Base-by-base conservation (phyloP, 2,113 vertebrate species). In the Urocitellus parryii region DNA sequence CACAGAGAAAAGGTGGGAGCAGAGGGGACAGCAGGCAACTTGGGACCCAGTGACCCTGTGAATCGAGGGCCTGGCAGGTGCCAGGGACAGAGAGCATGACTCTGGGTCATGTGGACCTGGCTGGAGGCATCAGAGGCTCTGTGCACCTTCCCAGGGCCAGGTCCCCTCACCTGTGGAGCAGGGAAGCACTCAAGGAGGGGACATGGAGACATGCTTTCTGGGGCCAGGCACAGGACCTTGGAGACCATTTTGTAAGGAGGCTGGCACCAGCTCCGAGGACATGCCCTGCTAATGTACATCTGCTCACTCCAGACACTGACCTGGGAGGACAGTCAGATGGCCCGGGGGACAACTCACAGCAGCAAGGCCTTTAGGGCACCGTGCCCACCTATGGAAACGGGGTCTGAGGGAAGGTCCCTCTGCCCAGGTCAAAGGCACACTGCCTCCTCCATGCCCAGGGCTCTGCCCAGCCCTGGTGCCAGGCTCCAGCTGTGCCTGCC, bases 11-110 rank as follows among this genome's bases (percentile, higher is more conserved):
- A 8, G 42, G 32, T 3, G 8, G 32, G 3, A 6, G 27, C 27
- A 29, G 34, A 45, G 58, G 76, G 70, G 24, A 51, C n/a, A 3
- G 5, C 20, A 1, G 34, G 45, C 10, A 4, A 27, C n/a, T 63
- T 42, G 10, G 48, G 67, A 12, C 2, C 0, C 3, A 13, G 34
- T 5, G n/a, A 56, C 58, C 56, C 67, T 0, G 0, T 14, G 6
- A 25, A 20, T 48, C 18, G 4, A 1, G 8, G 70, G 83, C n/a
- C 10, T 12, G 29, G 67, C 45, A 9, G n/a, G 48, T 14, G 37
- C 56, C 16, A 48, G 27, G 53, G 88, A 17, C 8, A 25, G 85
- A n/a, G 29, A n/a, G 8, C 11, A 8, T 8, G 58, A 7, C 51
- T 14, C n/a, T 27, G 84, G 48, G 56, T 25, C 42, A 0, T n/a